A percentile compares a stretch with the other conserved stretches of the same genome.
phyloP scores from a whole-genome alignment of 1,140 invertebrate species.

The Wiebesia pumilae region DNA sequence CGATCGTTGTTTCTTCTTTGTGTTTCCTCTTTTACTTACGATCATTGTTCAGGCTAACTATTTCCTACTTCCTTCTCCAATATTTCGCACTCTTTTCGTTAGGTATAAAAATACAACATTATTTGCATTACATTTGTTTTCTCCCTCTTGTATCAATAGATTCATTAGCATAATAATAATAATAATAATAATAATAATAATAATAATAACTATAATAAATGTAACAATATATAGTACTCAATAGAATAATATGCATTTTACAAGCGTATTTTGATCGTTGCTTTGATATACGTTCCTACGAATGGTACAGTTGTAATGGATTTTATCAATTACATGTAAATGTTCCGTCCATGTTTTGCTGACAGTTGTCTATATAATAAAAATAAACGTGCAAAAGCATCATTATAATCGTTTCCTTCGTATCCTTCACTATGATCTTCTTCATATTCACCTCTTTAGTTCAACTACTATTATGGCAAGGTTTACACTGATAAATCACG shows the following conservation, averaged over 20 bases:
- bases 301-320: constrained; percentile 32
- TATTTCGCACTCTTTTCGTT: constrained; percentile 55
- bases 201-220: constrained; percentile 73
- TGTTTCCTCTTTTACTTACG: constrained; percentile 44
- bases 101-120: constrained; percentile 63
- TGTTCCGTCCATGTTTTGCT: constrained; percentile 13
- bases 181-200: constrained; percentile 65
- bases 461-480: constrained; percentile 45
- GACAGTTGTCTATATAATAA: constrained; percentile 24
- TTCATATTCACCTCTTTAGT: neutral
- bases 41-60: constrained; percentile 32
- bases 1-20: constrained; percentile 45
- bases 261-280: constrained; percentile 76
- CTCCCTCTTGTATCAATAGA: constrained; percentile 65
- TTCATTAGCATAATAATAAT: constrained; percentile 71
- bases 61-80: constrained; percentile 34
- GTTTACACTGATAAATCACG: constrained; percentile 39
- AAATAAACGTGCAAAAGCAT: constrained; percentile 34
- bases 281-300: constrained; percentile 67
- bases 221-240: constrained; percentile 75
- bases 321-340: constrained; percentile 37
- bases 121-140: constrained; percentile 58
- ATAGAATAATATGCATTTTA: constrained; percentile 74
- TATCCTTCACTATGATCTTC: constrained; percentile 16
- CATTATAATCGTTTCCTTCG: neutral